Percentiles rank a stretch among this genome's conserved stretches.
Evolutionary conservation across 2,797 vertebrate species (phyloP).

Genomic region (Garrulus glandarius): DNA sequence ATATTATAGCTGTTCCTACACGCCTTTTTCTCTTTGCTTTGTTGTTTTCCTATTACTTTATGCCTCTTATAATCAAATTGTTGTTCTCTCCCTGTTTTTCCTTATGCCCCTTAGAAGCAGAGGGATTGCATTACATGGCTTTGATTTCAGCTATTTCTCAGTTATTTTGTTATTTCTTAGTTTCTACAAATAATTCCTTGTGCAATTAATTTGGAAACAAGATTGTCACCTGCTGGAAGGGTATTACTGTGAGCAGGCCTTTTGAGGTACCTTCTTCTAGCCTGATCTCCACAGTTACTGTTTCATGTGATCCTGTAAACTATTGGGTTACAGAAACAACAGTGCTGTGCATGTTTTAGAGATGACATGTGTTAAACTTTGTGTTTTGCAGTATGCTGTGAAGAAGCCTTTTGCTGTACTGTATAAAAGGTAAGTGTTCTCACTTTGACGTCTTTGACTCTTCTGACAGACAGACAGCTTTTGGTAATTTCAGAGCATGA

Average conservation of each 20-base stretch:
- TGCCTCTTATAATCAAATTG: neutral
- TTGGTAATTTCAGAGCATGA: neutral
- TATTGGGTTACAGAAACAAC: neutral
- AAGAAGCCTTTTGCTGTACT: slow-evolving; percentile 92
- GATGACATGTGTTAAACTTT: neutral
- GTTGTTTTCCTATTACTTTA: neutral
- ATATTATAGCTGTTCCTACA: neutral
- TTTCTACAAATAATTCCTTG: neutral
- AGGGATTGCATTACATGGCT: neutral
- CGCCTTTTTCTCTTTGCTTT: neutral
- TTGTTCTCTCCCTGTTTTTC: neutral
- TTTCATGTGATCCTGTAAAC: neutral
- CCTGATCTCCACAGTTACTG: neutral
- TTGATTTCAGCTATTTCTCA: neutral
- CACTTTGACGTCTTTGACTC: neutral
- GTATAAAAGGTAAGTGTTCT: slow-evolving; percentile 89
- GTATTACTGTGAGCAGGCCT: neutral
- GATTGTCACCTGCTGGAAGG: too few species aligned
- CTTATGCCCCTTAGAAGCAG: neutral
- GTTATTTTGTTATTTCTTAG: neutral
- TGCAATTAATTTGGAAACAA: neutral
- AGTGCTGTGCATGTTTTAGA: neutral
- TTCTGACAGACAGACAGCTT: neutral
- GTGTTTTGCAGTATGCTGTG: slow-evolving; percentile 85
- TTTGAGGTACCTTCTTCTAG: neutral